These are phyloP conservation scores for Margarornis squamiger DNA, from an alignment of 2,797 vertebrate species.

Conservation along the genomic window DNA sequence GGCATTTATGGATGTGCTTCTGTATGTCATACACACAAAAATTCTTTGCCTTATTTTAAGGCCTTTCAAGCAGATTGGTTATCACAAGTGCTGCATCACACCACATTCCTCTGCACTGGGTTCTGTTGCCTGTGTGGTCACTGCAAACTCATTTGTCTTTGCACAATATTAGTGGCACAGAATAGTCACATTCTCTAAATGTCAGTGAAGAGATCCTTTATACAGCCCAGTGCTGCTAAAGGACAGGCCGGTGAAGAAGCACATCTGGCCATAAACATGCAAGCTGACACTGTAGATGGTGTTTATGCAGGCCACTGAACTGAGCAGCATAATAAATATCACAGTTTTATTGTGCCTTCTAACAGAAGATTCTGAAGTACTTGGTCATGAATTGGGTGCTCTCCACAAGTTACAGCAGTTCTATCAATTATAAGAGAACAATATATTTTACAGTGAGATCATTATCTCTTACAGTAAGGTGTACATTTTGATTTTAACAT, in stretches of 20 bases:
- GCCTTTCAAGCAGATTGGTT: not conserved
- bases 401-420: not conserved
- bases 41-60: not conserved
- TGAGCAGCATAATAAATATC: not conserved
- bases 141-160: not conserved
- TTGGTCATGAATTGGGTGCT: not conserved
- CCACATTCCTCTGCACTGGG: not conserved
- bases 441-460: not conserved
- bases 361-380: not conserved
- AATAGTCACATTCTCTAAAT: not conserved
- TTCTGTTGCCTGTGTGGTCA: not conserved
- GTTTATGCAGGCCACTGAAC: not conserved
- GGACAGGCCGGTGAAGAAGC: not conserved
- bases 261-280: not conserved
- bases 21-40: not conserved
- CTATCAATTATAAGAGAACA: not conserved
- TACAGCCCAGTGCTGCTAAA: not conserved
- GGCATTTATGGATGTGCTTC: not conserved
- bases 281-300: not conserved
- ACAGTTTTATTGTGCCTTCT: not conserved
- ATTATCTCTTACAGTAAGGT: not conserved
- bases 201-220: not conserved
- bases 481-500: not conserved
- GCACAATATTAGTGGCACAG: not conserved
- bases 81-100: not conserved